Percentiles rank a stretch among this genome's conserved stretches.
Conservation (phyloP, 2,888 invertebrate genomes). For the Eupelmus urozonus region DNA sequence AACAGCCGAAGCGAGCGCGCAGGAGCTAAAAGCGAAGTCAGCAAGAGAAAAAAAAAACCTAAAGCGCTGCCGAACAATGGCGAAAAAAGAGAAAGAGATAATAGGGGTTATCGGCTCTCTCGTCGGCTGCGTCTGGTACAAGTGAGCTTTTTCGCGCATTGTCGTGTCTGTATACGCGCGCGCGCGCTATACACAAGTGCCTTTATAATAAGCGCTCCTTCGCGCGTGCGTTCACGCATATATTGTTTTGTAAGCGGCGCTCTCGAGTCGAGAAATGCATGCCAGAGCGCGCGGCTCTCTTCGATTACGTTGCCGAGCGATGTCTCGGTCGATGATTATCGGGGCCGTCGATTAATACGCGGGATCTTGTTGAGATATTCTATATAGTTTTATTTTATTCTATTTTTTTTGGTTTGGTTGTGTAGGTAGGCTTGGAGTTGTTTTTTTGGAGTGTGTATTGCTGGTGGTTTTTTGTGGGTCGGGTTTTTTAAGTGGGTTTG, state of each 20-base stretch:
- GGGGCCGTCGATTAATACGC: conserved; percentile 34
- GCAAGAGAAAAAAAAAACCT: not conserved
- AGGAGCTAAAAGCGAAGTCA: not conserved
- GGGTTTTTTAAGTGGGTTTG: no score
- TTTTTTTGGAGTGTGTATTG: no score
- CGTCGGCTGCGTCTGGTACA: conserved; percentile 8
- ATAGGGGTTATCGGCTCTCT: conserved; percentile 65
- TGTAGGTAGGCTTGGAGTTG: no score
- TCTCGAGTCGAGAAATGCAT: not conserved
- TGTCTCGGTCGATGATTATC: conserved; percentile 53
- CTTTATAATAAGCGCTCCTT: no score
- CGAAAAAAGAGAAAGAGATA: conserved; percentile 63
- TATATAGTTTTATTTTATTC: no score
- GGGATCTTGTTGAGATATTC: no score
- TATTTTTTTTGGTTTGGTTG: no score
- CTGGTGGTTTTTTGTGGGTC: no score
- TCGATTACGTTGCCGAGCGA: conserved; percentile 34
- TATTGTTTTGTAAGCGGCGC: conserved; percentile 38
- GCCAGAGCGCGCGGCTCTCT: not conserved
- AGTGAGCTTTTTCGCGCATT: conserved; percentile 34
- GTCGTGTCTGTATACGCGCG: not conserved
- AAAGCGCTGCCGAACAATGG: conserved; percentile 38
- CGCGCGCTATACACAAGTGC: not conserved
- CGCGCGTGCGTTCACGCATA: not conserved
- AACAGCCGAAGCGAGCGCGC: no score